Conservation (phyloP, 2,888 invertebrate species). For the Trissolcus brochymenae region DNA sequence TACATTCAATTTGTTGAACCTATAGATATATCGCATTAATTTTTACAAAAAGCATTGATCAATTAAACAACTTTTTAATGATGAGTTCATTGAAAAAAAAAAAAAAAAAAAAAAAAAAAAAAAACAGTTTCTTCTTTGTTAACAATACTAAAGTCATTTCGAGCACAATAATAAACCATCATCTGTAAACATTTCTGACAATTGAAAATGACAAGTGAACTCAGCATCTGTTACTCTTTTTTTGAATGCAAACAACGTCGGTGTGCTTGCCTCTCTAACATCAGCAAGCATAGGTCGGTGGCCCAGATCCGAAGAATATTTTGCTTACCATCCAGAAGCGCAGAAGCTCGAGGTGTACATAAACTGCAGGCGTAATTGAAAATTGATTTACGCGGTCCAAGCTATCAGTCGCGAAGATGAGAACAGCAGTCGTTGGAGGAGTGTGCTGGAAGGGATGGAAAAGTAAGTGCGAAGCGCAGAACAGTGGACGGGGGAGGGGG, state of each 20-base stretch:
- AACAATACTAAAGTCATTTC: no score
- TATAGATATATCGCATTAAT: no score
- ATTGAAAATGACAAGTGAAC: no score
- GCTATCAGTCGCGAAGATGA: conserved; percentile 75
- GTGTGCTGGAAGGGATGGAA: conserved; percentile 40
- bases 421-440: conserved; percentile 58
- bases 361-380: conserved; percentile 76
- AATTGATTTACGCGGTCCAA: conserved; percentile 77
- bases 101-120: no score
- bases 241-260: conserved; percentile 3
- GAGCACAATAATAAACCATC: no score
- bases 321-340: conserved; percentile 58
- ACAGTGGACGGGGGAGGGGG: conserved; percentile 2
- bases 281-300: conserved; percentile 21
- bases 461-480: conserved; percentile 42
- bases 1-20: no score
- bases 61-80: no score
- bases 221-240: no score
- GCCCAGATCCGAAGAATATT: conserved; percentile 37
- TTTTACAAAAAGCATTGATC: no score
- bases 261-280: conserved; percentile 38
- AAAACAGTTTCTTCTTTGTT: no score
- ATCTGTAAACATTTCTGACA: no score
- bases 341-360: conserved; percentile 61
- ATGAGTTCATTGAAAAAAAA: no score